Evolutionary conservation across 2,888 invertebrate genomes (phyloP), one percentile per base, ranked within the genome.

Genomic region (Trichacis sp.): DNA sequence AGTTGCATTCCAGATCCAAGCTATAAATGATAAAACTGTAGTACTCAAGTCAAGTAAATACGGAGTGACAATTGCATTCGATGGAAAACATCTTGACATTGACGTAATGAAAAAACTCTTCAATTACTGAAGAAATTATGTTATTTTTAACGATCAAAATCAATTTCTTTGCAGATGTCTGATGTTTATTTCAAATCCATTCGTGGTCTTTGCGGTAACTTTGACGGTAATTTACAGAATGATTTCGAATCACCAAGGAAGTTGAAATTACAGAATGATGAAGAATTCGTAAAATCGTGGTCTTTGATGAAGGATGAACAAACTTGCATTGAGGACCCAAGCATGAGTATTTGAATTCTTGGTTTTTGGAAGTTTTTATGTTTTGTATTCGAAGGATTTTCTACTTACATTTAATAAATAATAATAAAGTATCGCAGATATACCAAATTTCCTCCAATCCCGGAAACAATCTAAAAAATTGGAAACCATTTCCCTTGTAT

Each of bases 201-300:
- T 24, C 86, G 88, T 61, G 92, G 92, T 64, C 85, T 92, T 38
- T 92, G 92, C 75, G 92, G 92, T 8, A 86, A 86, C 70, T 89
- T 87, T 86, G 88, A 87, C 68, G 88, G 88, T 9, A 88, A 90
- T 40, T 70, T 82, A 12, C 79, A 83, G 43, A 87, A 89, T 59
- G 92, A 92, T 71, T 89, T 88, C 75, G 78, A 85, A 11, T 87
- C 88, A 1, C 90, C 92, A 0, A 74, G 85, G 57, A 88, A 88
- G 55, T 86, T 87, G 72, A 73, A 89, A 24, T 82, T 89, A 1
- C 85, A 86, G 68, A 83, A 86, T 17, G 82, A 88, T 0, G 82
- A 87, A 36, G 81, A 86, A 56, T 92, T 89, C 77, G 86, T 85
- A 45, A 88, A 88, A 2, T 86, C 88, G 2, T 92, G 87, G 79